A percentile compares a stretch with the other conserved stretches of the same genome.
These are phyloP conservation scores for Macrotus californicus DNA, from an alignment of 2,113 vertebrate genomes.

Conservation along the genomic window DNA sequence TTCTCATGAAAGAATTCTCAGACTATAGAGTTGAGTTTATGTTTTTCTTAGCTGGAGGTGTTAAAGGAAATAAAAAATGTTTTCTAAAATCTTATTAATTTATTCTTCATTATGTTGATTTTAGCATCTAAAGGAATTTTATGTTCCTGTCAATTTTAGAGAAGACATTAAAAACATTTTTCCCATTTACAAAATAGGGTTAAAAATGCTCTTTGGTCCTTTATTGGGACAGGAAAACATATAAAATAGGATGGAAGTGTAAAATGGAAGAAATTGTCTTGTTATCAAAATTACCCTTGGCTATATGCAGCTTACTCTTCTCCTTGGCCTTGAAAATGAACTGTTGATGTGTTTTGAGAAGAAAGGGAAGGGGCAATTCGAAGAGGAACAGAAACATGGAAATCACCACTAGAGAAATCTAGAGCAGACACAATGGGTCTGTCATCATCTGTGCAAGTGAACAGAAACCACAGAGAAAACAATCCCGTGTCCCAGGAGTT, in stretches of 20 bases:
- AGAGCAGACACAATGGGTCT: not conserved
- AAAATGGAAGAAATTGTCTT: not conserved
- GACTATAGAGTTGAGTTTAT: not conserved
- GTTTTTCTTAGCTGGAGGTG: not conserved
- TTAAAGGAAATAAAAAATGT: not conserved
- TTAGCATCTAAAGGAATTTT: not conserved
- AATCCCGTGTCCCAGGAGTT: accelerated
- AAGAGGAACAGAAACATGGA: not conserved
- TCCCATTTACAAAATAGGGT: not conserved
- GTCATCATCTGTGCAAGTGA: not conserved
- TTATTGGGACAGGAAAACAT: not conserved
- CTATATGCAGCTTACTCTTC: not conserved
- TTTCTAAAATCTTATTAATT: conserved; percentile 27
- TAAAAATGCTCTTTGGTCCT: not conserved
- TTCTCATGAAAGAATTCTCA: not conserved
- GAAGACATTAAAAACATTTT: not conserved
- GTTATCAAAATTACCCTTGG: not conserved
- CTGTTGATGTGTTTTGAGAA: not conserved
- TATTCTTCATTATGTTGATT: not conserved
- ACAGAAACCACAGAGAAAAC: not conserved
- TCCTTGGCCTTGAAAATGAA: not conserved
- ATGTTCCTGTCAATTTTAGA: not conserved
- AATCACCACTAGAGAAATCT: not conserved
- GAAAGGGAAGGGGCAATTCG: not conserved
- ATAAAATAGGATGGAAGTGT: not conserved